phyloP scores from a whole-genome alignment of 2,888 invertebrate species.

The Macaria liturata region DNA sequence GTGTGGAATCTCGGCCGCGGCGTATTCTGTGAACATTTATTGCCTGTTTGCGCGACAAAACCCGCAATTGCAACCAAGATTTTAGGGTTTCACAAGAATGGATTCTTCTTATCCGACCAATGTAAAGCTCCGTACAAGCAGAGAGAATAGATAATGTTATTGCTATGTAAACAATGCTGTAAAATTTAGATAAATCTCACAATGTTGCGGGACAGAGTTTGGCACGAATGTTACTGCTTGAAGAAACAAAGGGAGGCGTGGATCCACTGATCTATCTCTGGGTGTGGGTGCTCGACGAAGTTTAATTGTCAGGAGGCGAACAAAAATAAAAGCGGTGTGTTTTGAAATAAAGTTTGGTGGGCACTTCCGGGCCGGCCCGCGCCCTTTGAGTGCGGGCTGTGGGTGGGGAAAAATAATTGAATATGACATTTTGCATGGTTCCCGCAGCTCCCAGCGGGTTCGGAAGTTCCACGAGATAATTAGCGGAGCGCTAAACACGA shows the following conservation, averaged over 20 bases:
- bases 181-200: constrained; percentile 52
- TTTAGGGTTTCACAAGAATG: constrained; percentile 59
- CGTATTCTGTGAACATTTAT: constrained; percentile 59
- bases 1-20: constrained; percentile 49
- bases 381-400: constrained; percentile 18
- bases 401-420: constrained; percentile 28
- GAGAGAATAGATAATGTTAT: constrained; percentile 54
- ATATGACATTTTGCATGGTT: constrained; percentile 35
- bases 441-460: constrained; percentile 47
- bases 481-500: constrained; percentile 67
- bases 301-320: constrained; percentile 13
- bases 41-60: constrained; percentile 59
- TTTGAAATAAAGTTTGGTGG: constrained; percentile 9
- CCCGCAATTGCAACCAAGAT: constrained; percentile 59
- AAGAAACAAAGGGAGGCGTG: constrained; percentile 23
- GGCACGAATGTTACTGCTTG: constrained; percentile 30
- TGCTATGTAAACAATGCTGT: constrained; percentile 52
- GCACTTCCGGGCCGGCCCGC: constrained; percentile 15
- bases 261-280: constrained; percentile 21
- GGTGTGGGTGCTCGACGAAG: constrained; percentile 24
- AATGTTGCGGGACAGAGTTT: constrained; percentile 42
- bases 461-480: constrained; percentile 63
- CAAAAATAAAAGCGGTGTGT: constrained; percentile 1
- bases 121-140: constrained; percentile 46
- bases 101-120: constrained; percentile 59